phyloP scores from a whole-genome alignment of 2,888 invertebrate genomes.

The Rhagonycha fulva region DNA sequence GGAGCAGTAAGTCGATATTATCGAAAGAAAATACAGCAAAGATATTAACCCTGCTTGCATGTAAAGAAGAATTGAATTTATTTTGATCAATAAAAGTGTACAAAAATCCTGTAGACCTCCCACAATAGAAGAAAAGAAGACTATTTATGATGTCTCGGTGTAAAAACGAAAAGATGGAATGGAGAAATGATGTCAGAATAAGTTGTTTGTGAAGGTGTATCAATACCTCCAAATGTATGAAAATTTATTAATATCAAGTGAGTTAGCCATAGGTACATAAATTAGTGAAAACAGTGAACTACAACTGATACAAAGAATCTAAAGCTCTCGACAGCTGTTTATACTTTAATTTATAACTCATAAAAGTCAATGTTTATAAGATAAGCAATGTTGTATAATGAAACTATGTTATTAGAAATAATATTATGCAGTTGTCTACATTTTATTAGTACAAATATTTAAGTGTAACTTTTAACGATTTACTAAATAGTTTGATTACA shows the following conservation, averaged over 20 bases:
- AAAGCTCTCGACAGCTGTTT: not conserved
- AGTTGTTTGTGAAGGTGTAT: not conserved
- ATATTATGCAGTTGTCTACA: not conserved
- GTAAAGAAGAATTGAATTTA: not conserved
- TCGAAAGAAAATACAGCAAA: not conserved
- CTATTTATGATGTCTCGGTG: not conserved
- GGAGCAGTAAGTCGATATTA: not conserved
- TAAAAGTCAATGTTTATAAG: slow-evolving; percentile 3
- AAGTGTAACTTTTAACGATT: not conserved
- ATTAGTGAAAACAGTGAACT: not conserved
- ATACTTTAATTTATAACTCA: slow-evolving; percentile 1
- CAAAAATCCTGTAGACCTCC: not conserved
- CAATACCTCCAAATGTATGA: not conserved
- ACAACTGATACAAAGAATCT: not conserved
- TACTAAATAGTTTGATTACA: not conserved
- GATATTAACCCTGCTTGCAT: not conserved
- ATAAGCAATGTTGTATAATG: slow-evolving; percentile 1
- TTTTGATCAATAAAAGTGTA: not conserved
- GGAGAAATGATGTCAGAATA: not conserved
- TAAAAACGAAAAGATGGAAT: not conserved
- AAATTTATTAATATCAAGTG: not conserved
- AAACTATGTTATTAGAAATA: not conserved
- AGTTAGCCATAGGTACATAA: not conserved
- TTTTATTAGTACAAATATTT: not conserved
- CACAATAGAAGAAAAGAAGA: not conserved